A percentile compares a stretch with the other conserved stretches of the same genome.
phyloP scores from a whole-genome alignment of 2,888 invertebrate genomes.

The Norana najaformis region DNA sequence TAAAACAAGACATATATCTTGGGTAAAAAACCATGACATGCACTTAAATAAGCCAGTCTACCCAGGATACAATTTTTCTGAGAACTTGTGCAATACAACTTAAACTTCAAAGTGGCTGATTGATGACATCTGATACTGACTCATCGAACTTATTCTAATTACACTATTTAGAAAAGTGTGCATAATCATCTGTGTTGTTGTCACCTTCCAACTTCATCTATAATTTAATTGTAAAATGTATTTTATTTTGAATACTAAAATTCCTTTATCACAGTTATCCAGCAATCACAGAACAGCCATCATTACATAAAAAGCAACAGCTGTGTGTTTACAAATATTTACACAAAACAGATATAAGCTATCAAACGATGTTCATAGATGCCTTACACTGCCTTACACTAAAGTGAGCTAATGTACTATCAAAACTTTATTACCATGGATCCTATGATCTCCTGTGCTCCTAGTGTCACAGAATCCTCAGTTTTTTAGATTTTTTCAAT shows the following conservation, averaged over 20 bases:
- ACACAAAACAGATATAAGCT: too few species aligned
- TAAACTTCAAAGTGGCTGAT: background rate
- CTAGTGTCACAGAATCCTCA: background rate
- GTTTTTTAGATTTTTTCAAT: background rate
- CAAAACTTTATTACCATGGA: background rate
- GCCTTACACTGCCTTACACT: background rate
- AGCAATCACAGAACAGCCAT: background rate
- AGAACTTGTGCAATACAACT: background rate
- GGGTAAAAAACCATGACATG: background rate
- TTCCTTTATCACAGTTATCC: background rate
- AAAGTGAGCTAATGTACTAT: background rate
- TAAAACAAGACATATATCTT: background rate
- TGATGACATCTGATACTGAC: background rate
- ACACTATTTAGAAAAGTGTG: background rate
- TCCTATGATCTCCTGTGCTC: background rate
- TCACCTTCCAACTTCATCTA: background rate
- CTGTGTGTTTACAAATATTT: background rate
- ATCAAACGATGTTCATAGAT: background rate
- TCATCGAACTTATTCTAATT: background rate
- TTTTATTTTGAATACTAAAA: background rate
- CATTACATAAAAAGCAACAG: background rate
- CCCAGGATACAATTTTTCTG: background rate
- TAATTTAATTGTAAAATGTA: background rate
- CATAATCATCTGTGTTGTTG: too few species aligned
- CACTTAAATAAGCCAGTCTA: background rate